A percentile compares a stretch with the other conserved stretches of the same genome.
Evolutionary conservation across 2,888 invertebrate species (phyloP).

Genomic region (Drosophila kanekoi): DNA sequence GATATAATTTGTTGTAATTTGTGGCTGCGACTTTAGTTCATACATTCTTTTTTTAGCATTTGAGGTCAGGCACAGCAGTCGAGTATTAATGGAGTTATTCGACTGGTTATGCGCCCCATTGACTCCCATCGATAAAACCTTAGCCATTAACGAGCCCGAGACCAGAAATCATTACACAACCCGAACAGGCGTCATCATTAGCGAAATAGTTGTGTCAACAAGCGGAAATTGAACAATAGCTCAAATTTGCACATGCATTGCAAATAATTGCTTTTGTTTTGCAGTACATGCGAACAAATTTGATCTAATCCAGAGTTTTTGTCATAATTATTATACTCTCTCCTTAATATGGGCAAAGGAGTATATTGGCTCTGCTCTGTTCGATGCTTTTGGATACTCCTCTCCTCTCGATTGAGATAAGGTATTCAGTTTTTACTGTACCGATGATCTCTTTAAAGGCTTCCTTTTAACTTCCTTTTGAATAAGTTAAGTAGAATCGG

Average conservation of each 20-base stretch:
- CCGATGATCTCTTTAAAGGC: not conserved
- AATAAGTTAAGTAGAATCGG: too few relatives aligned
- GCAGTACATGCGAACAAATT: slow-evolving; percentile 6
- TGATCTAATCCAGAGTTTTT: slow-evolving; percentile 1
- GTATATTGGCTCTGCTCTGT: not conserved
- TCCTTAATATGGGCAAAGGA: not conserved
- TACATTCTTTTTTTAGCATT: slow-evolving; percentile 29
- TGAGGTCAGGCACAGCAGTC: slow-evolving; percentile 40
- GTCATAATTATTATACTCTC: not conserved
- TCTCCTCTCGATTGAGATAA: too few relatives aligned
- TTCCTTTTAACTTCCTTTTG: too few relatives aligned
- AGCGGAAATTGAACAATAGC: slow-evolving; percentile 43
- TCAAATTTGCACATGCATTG: slow-evolving; percentile 37
- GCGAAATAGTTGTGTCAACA: slow-evolving; percentile 29
- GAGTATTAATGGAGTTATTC: slow-evolving; percentile 22
- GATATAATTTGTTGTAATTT: slow-evolving; percentile 43
- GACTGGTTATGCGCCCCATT: slow-evolving; percentile 11
- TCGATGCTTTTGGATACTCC: too few relatives aligned
- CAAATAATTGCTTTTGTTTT: slow-evolving; percentile 28
- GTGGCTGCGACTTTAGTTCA: slow-evolving; percentile 20
- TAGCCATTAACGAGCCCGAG: not conserved
- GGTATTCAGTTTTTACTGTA: too few relatives aligned
- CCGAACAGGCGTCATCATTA: slow-evolving; percentile 5
- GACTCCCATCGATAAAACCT: slow-evolving; percentile 20
- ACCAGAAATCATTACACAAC: slow-evolving; percentile 21